Percentiles rank a stretch among this genome's conserved stretches.
Evolutionary conservation across 64 coral and sea anemone genomes (phyloP).

Genomic region (Astreopora myriophthalma): DNA sequence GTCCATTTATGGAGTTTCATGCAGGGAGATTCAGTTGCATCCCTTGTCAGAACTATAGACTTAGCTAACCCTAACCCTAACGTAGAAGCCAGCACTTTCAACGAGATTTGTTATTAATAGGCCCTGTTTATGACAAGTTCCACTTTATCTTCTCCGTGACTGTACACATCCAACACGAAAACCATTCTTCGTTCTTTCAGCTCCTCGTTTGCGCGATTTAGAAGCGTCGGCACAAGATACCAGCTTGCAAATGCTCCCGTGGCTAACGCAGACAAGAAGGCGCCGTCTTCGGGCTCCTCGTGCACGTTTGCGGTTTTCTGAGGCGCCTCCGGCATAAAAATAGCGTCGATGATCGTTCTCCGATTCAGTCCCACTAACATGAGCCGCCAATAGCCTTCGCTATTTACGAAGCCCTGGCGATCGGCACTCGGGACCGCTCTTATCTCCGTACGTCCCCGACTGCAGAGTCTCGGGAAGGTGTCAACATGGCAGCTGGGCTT

Average conservation of each 20-base stretch:
- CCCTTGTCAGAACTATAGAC: no score
- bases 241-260: neutral
- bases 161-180: conserved; percentile 62
- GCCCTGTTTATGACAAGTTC: conserved; percentile 64
- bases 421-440: conserved; percentile 31
- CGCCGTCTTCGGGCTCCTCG: neutral
- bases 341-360: conserved; percentile 34
- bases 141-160: conserved; percentile 22
- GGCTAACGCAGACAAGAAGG: conserved; percentile 46
- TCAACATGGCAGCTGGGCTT: neutral
- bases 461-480: conserved; percentile 31
- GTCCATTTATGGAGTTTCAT: no score
- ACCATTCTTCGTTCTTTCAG: conserved; percentile 16
- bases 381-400: conserved; percentile 58
- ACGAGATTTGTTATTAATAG: conserved; percentile 25
- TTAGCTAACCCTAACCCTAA: no score
- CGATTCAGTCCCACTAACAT: conserved; percentile 69
- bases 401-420: conserved; percentile 13
- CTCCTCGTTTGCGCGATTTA: conserved; percentile 52
- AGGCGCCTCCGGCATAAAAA: conserved; percentile 49
- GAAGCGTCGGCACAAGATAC: conserved; percentile 4
- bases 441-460: conserved; percentile 2
- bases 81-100: no score
- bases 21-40: no score
- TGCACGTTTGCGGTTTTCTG: neutral